Base-by-base conservation (phyloP, 2,888 invertebrate genomes). In the Dyspetes luteomarginatus region DNA sequence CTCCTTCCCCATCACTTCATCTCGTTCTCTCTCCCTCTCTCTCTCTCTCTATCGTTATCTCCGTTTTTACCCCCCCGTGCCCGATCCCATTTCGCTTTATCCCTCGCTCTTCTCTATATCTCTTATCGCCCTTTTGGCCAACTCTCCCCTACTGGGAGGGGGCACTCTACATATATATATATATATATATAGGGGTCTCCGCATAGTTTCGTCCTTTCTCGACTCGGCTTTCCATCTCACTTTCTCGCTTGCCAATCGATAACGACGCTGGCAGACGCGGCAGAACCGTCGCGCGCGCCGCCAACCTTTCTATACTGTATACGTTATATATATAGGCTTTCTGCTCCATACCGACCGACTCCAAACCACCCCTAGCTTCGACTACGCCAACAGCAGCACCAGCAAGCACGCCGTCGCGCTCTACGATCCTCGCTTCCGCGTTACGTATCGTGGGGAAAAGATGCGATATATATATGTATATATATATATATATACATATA, bases 221-320 rank as follows among this genome's bases (percentile, higher is more conserved):
- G 17, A 24, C 74, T 58, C 65, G 62, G 26, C 41, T 55, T 65
- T 58, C 65, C 22, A 30, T 74, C 81, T 74, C 69, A n/a, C 78
- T 77, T 69, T 69, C 81, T 71, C 69, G 73, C 67, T 81, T 55
- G 69, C 79, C 88, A 90, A 91, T 91, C 91, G 90, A 91, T 91
- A 91, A 88, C 88, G 87, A 84, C 90, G 87, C 89, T 88, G 86
- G 82, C 83, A 82, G 81, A 83, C 81, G 82, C 79, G 83, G 78
- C 71, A 75, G 26, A 73, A 82, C 75, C 56, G 77, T 71, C 78
- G 78, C 64, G 81, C 82, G 83, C 82, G 79, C 81, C 79, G 68
- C 81, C 73, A 82, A 65, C 81, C 81, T 75, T 48, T 22, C 55
- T 30, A 30, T 43, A 15, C 28, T n/a, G 4, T 2, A 1, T 52